Conservation (phyloP, 2,888 invertebrate genomes). For the Drosophila anomelani region DNA sequence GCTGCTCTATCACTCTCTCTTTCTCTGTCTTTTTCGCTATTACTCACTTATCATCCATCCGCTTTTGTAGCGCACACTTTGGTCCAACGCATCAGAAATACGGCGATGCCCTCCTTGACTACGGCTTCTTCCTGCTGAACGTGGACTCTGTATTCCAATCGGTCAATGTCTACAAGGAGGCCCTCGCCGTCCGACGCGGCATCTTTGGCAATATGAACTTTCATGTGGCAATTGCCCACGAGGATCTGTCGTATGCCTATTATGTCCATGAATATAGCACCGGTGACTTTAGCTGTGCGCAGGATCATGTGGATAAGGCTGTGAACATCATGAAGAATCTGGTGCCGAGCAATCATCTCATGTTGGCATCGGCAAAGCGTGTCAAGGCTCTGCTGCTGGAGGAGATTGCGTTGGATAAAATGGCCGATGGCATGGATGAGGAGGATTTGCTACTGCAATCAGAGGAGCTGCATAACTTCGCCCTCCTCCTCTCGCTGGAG, state of each 20-base stretch:
- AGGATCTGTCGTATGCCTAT: conserved; percentile 96
- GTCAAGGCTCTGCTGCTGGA: conserved; percentile 96
- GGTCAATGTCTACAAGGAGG: conserved; percentile 93
- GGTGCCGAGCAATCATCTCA: conserved; percentile 92
- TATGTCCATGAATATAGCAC: conserved; percentile 97
- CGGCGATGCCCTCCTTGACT: conserved; percentile 94
- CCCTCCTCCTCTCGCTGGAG: conserved; percentile 91
- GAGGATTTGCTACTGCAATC: conserved; percentile 90
- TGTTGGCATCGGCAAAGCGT: conserved; percentile 94
- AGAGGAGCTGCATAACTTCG: conserved; percentile 93
- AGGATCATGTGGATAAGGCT: conserved; percentile 93
- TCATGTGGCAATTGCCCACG: conserved; percentile 94
- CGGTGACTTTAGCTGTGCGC: conserved; percentile 92
- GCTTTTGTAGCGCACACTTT: conserved; percentile 83
- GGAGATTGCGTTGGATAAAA: conserved; percentile 95
- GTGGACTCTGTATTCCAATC: conserved; percentile 93
- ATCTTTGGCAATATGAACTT: conserved; percentile 94
- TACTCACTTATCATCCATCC: neutral
- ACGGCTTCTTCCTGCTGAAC: conserved; percentile 95
- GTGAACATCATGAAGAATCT: conserved; percentile 92
- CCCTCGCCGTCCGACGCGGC: conserved; percentile 89
- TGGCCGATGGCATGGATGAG: conserved; percentile 85
- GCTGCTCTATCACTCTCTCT: neutral
- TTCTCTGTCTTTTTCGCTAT: neutral
- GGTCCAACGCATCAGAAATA: conserved; percentile 91